Base-by-base conservation (phyloP, 2,888 invertebrate species). In the Ichneumoninae sp. region DNA sequence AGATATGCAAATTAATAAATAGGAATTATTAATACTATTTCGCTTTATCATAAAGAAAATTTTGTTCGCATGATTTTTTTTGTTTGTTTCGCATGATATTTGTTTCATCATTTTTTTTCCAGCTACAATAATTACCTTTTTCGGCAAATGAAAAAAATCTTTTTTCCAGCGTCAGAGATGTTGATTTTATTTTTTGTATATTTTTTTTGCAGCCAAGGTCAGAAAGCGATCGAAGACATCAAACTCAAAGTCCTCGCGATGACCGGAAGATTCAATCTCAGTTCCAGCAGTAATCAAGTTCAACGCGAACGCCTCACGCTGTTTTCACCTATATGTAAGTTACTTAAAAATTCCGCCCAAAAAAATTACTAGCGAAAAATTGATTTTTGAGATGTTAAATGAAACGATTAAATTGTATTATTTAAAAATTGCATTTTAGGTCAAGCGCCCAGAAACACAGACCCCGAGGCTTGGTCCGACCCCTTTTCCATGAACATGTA, bases 401-500 rank as follows among this genome's bases (percentile, higher is more conserved):
- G 22, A 19, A 65, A 65, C 70, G n/a, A 40, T 47, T 33, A 69
- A 22, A 69, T 62, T 65, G 22, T 52, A 52, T 30, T 40, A 33
- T 77, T 33, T 16, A 40, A 3, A 44, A 60, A 44, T 72, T 47
- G 10, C 60, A 60, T 82, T 80, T 16, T 84, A 95, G 95, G 96
- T 92, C 94, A 94, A 86, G 87, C 94, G 22, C 95, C 95, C 0
- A 91, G 94, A 79, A 95, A 95, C 87, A 94, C 95, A 5, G 95
- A 95, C 80, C 92, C 94, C 79, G 95, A 95, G 50, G 90, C 94
- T 1, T 95, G 95, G 95, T 92, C 93, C 54, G 94, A 95, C 80
- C 94, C 94, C 22, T 94, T 94, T 80, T 92, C 94, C 2, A 95
- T 95, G 94, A 95, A 95, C 89, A 92, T 96, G 87, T 94, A 94